Conservation (phyloP, 2,113 vertebrate species). For the Cyphomyrus discorhynchus region DNA sequence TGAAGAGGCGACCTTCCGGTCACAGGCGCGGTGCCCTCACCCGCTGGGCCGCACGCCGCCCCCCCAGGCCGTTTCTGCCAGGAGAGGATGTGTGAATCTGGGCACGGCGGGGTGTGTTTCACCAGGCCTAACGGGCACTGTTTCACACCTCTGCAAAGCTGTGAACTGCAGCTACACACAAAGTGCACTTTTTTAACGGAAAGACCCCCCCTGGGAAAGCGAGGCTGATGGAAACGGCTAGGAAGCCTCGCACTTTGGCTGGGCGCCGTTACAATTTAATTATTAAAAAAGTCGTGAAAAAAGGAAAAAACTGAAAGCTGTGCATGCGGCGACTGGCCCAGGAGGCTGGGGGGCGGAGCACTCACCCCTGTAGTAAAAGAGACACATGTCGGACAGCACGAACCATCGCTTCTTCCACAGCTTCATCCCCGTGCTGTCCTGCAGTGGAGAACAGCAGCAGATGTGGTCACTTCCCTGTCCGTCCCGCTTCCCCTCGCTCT, state of each 20-base stretch:
- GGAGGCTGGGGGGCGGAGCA: background rate
- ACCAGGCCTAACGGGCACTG: background rate
- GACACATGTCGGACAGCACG: conserved; percentile 91
- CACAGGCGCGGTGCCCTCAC: background rate
- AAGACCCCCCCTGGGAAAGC: background rate
- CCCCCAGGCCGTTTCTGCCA: background rate
- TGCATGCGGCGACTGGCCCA: background rate
- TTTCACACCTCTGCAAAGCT: background rate
- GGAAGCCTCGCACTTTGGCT: background rate
- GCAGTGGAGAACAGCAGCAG: conserved; percentile 16
- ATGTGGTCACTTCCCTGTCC: too few relatives aligned
- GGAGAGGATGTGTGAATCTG: background rate
- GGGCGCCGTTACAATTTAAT: background rate
- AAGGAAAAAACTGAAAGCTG: background rate
- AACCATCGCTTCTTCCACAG: conserved; percentile 99
- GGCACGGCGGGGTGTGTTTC: background rate
- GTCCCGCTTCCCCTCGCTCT: background rate
- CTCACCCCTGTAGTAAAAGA: conserved; percentile 97
- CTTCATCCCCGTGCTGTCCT: conserved; percentile 98
- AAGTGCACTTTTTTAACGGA: background rate
- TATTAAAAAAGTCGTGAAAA: background rate
- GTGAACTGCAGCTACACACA: background rate
- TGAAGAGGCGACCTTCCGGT: background rate
- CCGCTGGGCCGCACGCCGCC: background rate
- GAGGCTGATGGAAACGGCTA: background rate